Base-by-base conservation (phyloP, 2,113 vertebrate species). In the Rostratula benghalensis region DNA sequence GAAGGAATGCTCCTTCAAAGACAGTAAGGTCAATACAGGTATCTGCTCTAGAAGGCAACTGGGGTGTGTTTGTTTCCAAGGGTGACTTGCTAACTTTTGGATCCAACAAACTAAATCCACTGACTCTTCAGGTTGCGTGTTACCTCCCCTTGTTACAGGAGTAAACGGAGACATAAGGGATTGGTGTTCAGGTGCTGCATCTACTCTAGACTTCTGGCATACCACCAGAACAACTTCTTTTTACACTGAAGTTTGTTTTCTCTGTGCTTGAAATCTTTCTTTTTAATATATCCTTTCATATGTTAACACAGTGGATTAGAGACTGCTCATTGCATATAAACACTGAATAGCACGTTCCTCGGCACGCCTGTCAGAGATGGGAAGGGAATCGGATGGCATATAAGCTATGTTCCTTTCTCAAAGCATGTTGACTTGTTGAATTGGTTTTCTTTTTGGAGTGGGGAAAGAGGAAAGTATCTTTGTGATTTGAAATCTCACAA, bases 321-420 rank as follows among this genome's bases (percentile, higher is more conserved):
- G 17, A 18, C 9, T 53, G 11, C 13, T 89, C 2, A 2, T 27
- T 35, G 31, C 33, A 1, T 15, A 2, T 3, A 17, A 75, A 11
- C 3, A 3, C 23, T 21, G 23, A 60, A 23, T 27, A 46, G 64
- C 14, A 15, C 11, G 4, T 59, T 64, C 24, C 37, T 41, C 27
- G 57, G 33, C 5, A 5, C 6, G 6, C 27, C n/a, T 25, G 15
- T 57, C 54, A 13, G 48, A 39, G 54, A 27, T 16, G 45, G 56
- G 37, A 56, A 45, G 60, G 27, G 48, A 45, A 39, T 31, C 11
- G 23, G 24, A 5, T 60, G 63, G 28, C 12, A 2, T 28, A 3
- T 13, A 27, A 27, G 7, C 11, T 33, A 3, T 21, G 6, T 30
- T 67, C 16, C 31, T 78, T 80, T 65, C 39, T 65, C 11, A 59